Percentiles rank a stretch among this genome's conserved stretches.
Evolutionary conservation across 2,113 vertebrate species (phyloP).

Genomic region (Mesembrinibis cayennensis): DNA sequence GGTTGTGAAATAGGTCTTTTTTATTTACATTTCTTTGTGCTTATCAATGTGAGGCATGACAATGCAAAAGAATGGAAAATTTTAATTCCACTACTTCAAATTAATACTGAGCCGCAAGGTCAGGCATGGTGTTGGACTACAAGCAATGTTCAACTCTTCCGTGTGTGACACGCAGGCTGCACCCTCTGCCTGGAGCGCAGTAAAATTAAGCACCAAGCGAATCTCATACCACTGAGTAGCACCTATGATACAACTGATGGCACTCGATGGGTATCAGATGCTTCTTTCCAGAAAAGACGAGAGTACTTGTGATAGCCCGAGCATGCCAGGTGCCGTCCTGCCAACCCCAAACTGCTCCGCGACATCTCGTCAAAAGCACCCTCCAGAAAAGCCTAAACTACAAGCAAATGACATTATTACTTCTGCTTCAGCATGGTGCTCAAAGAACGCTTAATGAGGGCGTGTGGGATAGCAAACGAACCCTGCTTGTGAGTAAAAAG

Average conservation of each 20-base stretch:
- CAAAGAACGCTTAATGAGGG: background rate
- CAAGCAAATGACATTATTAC: background rate
- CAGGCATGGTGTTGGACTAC: background rate
- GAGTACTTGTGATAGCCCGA: background rate
- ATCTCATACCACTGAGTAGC: background rate
- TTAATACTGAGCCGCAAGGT: slow-evolving; percentile 66
- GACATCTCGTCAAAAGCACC: background rate
- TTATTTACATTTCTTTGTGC: slow-evolving; percentile 83
- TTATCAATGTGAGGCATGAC: slow-evolving; percentile 77
- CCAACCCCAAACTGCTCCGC: background rate
- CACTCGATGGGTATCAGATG: background rate
- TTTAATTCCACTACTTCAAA: slow-evolving; percentile 72
- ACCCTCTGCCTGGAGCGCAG: background rate
- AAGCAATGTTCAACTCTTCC: background rate
- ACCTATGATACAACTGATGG: background rate
- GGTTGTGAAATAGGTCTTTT: slow-evolving; percentile 79
- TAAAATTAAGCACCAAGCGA: background rate
- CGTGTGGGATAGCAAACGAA: background rate
- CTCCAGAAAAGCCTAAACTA: background rate
- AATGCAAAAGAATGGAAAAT: slow-evolving; percentile 77
- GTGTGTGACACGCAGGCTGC: rapidly evolving
- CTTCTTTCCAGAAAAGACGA: background rate
- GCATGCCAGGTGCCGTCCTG: background rate
- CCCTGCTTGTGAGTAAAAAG: background rate
- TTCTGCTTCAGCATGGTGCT: background rate